A percentile compares a stretch with the other conserved stretches of the same genome.
phyloP scores from a whole-genome alignment of 2,797 vertebrate genomes.

The Spea hammondii region DNA sequence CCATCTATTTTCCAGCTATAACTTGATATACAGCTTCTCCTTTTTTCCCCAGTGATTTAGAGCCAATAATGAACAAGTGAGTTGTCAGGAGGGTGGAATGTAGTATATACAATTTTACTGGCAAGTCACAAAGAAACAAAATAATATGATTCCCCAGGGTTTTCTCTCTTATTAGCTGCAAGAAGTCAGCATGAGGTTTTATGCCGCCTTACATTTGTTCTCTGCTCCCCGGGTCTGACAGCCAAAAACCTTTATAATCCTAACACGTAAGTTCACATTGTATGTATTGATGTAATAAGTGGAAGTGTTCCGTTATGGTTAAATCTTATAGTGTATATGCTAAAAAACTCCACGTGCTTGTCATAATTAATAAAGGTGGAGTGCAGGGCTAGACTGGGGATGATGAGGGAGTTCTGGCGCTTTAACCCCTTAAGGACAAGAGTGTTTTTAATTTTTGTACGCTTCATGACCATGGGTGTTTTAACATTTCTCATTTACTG shows the following conservation, averaged over 20 bases:
- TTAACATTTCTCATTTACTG: too few relatives aligned
- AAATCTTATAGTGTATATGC: background rate
- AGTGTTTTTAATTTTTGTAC: too few relatives aligned
- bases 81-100: slow-evolving; percentile 45
- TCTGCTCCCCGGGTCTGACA: slow-evolving; percentile 34
- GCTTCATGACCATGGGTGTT: too few relatives aligned
- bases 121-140: slow-evolving; percentile 38
- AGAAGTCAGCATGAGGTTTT: slow-evolving; percentile 43
- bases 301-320: slow-evolving; percentile 19
- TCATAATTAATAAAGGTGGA: too few relatives aligned
- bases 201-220: slow-evolving; percentile 43
- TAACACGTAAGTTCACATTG: slow-evolving; percentile 25
- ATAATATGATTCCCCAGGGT: slow-evolving; percentile 39
- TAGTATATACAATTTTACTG: slow-evolving; percentile 40
- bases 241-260: slow-evolving; percentile 39
- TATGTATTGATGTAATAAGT: slow-evolving; percentile 33
- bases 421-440: too few relatives aligned
- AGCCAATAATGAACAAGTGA: slow-evolving; percentile 47
- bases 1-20: slow-evolving; percentile 18
- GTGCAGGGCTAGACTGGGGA: too few relatives aligned
- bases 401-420: too few relatives aligned
- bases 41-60: slow-evolving; percentile 33
- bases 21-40: slow-evolving; percentile 40
- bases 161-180: slow-evolving; percentile 50
- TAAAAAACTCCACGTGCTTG: too few relatives aligned